phyloP scores from a whole-genome alignment of 2,113 vertebrate species.

The Muntiacus reevesi region DNA sequence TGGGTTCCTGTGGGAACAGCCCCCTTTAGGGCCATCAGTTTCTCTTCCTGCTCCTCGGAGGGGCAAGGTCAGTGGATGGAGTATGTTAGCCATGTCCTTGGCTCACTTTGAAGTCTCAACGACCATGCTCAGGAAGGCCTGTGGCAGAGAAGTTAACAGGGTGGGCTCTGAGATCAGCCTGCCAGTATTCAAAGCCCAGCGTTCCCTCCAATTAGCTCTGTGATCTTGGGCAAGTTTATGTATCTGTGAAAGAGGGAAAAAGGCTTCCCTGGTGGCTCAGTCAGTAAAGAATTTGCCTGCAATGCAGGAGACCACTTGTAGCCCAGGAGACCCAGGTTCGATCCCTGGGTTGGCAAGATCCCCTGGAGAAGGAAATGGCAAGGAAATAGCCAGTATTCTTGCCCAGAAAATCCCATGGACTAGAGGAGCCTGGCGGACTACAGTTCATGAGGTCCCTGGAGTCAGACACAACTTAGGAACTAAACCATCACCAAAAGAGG shows the following conservation, averaged over 20 bases:
- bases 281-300: neutral
- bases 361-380: neutral
- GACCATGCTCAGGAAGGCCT: neutral
- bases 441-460: neutral
- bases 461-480: neutral
- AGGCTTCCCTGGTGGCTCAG: neutral
- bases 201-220: neutral
- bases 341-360: neutral
- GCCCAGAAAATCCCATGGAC: neutral
- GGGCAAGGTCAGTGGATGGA: neutral
- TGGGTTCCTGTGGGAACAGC: neutral
- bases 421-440: neutral
- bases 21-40: neutral
- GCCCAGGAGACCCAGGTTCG: neutral
- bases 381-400: neutral
- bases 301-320: neutral
- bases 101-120: neutral
- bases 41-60: neutral
- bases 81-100: neutral
- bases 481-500: neutral
- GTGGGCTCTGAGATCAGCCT: neutral
- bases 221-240: neutral
- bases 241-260: neutral
- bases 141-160: neutral
- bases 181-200: neutral